Conservation (phyloP, 2,888 invertebrate species). For the Cylloceria caligata region DNA sequence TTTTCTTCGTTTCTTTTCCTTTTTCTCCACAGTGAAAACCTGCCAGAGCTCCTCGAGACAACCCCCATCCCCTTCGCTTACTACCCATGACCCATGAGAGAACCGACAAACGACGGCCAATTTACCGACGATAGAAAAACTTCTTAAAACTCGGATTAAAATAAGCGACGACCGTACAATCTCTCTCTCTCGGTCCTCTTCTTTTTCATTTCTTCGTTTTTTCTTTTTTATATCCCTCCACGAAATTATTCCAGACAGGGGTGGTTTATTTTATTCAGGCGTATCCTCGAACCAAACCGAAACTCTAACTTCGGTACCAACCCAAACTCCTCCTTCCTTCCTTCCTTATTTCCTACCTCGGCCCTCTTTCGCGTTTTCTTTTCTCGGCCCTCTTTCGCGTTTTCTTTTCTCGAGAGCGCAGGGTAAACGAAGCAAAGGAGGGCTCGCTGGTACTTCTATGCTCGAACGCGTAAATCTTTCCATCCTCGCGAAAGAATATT, state of each 20-base stretch:
- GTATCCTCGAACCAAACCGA: conserved; percentile 48
- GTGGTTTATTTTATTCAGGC: conserved; percentile 78
- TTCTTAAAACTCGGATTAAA: conserved; percentile 83
- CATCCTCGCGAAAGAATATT: conserved; percentile 33
- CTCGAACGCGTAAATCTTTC: conserved; percentile 41
- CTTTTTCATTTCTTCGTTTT: conserved; percentile 28
- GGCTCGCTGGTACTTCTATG: conserved; percentile 53
- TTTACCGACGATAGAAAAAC: conserved; percentile 77
- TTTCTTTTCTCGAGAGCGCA: conserved; percentile 31
- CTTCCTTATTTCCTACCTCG: conserved; percentile 1
- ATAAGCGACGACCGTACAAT: conserved; percentile 72
- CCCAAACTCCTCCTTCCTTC: background rate
- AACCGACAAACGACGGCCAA: conserved; percentile 82
- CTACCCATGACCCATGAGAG: conserved; percentile 44
- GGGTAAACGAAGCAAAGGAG: conserved; percentile 60
- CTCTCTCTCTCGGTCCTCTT: conserved; percentile 36
- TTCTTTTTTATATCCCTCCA: conserved; percentile 59
- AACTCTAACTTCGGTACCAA: conserved; percentile 22
- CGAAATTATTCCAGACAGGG: conserved; percentile 75
- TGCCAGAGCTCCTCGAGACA: conserved; percentile 32
- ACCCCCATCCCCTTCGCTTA: conserved; percentile 11
- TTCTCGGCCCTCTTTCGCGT: background rate
- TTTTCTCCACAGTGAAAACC: conserved; percentile 49
- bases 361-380: background rate
- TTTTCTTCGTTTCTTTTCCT: conserved; percentile 18